These are phyloP conservation scores for Esox niger DNA, from an alignment of 2,113 vertebrate genomes.

Conservation along the genomic window DNA sequence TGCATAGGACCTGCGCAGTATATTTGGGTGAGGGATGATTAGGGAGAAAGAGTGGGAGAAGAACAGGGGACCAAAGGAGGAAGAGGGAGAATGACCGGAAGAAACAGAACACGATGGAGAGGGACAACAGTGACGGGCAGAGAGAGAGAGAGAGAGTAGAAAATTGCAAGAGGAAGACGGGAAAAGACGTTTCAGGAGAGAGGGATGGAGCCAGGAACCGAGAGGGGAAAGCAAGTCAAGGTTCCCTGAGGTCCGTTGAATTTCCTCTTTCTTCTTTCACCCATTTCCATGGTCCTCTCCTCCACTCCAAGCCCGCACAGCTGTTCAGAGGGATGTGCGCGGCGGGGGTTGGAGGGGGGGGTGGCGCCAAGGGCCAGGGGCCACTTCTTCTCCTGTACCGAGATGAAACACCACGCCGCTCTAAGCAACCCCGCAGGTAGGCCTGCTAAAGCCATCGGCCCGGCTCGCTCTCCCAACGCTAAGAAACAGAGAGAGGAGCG, in stretches of 20 bases:
- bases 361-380: constrained; percentile 39
- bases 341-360: too few relatives aligned
- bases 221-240: constrained; percentile 23
- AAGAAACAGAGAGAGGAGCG: constrained; percentile 44
- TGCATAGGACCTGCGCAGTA: neutral
- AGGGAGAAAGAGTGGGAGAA: constrained; percentile 16
- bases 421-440: constrained; percentile 74
- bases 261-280: constrained; percentile 68
- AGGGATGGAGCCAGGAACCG: neutral
- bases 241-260: constrained; percentile 68
- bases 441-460: constrained; percentile 74
- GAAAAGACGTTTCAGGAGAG: neutral
- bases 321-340: constrained; percentile 69
- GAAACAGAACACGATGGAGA: constrained; percentile 3
- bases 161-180: constrained; percentile 6
- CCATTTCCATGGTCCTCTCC: constrained; percentile 67
- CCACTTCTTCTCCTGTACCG: constrained; percentile 72
- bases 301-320: constrained; percentile 67
- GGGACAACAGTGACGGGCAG: neutral
- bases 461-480: constrained; percentile 56
- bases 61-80: neutral
- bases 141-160: constrained; percentile 10
- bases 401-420: constrained; percentile 74
- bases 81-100: neutral
- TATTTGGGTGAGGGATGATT: neutral